A percentile compares a stretch with the other conserved stretches of the same genome.
These are phyloP conservation scores for Meriones unguiculatus DNA, from an alignment of 2,113 vertebrate species.

Conservation along the genomic window DNA sequence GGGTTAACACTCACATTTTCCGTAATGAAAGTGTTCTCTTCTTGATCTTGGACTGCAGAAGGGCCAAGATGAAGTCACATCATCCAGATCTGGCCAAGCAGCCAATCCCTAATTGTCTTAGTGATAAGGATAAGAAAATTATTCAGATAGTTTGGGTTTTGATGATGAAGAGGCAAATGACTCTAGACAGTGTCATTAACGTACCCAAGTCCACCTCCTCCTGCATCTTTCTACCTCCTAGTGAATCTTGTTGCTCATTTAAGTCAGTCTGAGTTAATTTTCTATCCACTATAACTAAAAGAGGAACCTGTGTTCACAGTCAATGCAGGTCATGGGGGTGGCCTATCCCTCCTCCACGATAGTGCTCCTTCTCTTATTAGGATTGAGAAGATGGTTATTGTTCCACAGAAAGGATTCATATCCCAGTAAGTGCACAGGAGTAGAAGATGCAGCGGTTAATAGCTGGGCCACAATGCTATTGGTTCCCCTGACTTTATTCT, in stretches of 20 bases:
- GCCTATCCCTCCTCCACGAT: background rate
- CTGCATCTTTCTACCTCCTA: slow-evolving; percentile 1
- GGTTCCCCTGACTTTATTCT: slow-evolving; percentile 53
- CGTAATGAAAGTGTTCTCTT: background rate
- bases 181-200: background rate
- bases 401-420: no score
- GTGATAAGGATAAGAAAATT: background rate
- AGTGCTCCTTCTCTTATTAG: background rate
- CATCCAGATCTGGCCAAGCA: background rate
- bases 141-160: background rate
- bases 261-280: background rate
- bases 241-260: background rate
- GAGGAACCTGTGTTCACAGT: background rate
- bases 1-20: background rate
- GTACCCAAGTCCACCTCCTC: background rate
- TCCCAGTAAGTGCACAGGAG: slow-evolving; percentile 40
- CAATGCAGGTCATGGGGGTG: background rate
- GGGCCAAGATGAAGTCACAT: background rate
- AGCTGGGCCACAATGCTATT: slow-evolving; percentile 22
- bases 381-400: background rate
- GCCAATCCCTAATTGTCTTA: background rate
- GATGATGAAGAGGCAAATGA: background rate
- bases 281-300: slow-evolving; percentile 26
- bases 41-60: background rate
- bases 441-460: background rate